Evolutionary conservation across 2,797 vertebrate genomes (phyloP).

Genomic region (Periophthalmus magnuspinnatus): DNA sequence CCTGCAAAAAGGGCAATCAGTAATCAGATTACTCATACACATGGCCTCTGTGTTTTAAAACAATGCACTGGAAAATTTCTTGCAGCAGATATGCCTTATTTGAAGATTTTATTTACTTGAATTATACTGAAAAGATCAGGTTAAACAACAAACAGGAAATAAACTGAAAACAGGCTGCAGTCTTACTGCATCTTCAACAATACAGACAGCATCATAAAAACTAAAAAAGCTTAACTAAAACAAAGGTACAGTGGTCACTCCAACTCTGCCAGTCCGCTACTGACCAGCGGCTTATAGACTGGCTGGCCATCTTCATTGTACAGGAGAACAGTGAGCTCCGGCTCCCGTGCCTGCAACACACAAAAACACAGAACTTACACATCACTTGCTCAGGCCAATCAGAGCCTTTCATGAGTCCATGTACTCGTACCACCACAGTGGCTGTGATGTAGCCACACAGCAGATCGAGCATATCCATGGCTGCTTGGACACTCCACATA

Average conservation of each 20-base stretch:
- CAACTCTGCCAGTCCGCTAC: slow-evolving; percentile 82
- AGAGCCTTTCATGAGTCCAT: too few relatives aligned
- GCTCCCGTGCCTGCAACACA: slow-evolving; percentile 57
- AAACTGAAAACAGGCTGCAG: too few relatives aligned
- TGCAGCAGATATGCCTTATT: too few relatives aligned
- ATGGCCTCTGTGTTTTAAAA: too few relatives aligned
- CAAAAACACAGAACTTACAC: background rate
- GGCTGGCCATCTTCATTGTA: slow-evolving; percentile 74
- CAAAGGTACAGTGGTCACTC: slow-evolving; percentile 52
- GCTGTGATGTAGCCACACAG: slow-evolving; percentile 80
- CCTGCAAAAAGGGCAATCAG: too few relatives aligned
- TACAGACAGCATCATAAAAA: background rate
- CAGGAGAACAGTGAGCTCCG: slow-evolving; percentile 80
- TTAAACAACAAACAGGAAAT: too few relatives aligned
- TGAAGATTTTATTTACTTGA: too few relatives aligned
- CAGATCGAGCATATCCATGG: slow-evolving; percentile 82
- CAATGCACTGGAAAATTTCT: too few relatives aligned
- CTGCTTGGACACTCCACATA: slow-evolving; percentile 84
- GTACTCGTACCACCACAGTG: slow-evolving; percentile 73
- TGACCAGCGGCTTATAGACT: slow-evolving; percentile 83
- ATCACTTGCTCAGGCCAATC: too few relatives aligned
- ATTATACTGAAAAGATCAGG: too few relatives aligned
- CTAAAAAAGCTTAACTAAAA: slow-evolving; percentile 2
- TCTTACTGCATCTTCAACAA: background rate
- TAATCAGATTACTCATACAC: too few relatives aligned